Evolutionary conservation across 2,888 invertebrate genomes (phyloP), one percentile per base, ranked within the genome.

Genomic region (Scaeva pyrastri): DNA sequence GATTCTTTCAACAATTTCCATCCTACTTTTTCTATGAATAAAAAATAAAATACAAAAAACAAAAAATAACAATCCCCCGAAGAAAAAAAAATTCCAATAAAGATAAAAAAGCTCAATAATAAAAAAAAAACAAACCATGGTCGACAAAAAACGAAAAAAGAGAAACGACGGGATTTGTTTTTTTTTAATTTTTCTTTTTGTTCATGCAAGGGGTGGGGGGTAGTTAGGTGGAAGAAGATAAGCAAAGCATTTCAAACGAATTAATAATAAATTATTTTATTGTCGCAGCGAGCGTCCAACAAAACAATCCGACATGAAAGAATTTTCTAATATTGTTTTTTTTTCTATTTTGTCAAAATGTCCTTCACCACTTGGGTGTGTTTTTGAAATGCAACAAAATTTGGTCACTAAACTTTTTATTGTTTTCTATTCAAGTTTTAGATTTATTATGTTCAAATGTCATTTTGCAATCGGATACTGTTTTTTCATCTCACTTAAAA

Each of bases 261-360:
- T 56, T 26, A 52, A 52, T 52, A 56, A 56, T 56, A 56, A 56
- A 56, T 56, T 36, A 26, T 26, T 52, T 52, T 68, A 21, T 68
- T 10, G 19, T 39, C n/a, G 11, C 39, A 16, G 26, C 21, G 45
- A 14, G 45, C n/a, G 31, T 19, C 12, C 14, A 3, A n/a, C n/a
- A n/a, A n/a, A n/a, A n/a, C n/a, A n/a, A n/a, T 14, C 6, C 10
- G 45, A 45, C 45, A 45, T 41, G 14, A 41, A 41, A 41, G 12
- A 12, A 14, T 45, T 45, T 45, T 45, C 10, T 45, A 19, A 45
- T 45, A n/a, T n/a, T n/a, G 16, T 8, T 16, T 45, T 45, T 45
- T 45, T 45, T n/a, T 1, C 31, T 31, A 31, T 31, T 31, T 31
- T 26, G 5, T 31, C 31, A 31, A 19, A 45, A 19, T 2, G 19